These are phyloP conservation scores for Tyrannus savana DNA, from an alignment of 2,113 vertebrate genomes.

Conservation along the genomic window DNA sequence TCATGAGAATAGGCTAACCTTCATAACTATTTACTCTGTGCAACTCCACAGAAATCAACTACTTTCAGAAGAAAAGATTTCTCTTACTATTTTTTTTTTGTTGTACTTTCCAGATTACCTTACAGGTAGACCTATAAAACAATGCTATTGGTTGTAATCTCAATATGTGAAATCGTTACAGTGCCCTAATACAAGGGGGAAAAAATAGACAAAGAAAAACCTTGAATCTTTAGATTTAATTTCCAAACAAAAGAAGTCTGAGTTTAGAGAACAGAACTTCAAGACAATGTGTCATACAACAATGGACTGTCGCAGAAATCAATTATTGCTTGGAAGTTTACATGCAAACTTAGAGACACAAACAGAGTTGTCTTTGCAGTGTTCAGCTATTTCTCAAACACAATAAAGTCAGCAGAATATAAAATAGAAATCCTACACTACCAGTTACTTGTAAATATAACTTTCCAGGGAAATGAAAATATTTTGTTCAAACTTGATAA, in stretches of 20 bases:
- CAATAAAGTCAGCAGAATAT: neutral
- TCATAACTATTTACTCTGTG: neutral
- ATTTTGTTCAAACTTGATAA: neutral
- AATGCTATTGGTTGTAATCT: neutral
- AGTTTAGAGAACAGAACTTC: neutral
- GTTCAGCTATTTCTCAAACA: neutral
- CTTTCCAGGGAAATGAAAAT: neutral
- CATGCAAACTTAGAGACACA: neutral
- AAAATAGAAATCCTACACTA: neutral
- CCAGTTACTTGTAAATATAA: neutral
- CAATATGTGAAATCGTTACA: neutral
- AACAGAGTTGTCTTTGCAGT: neutral
- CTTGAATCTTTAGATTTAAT: neutral
- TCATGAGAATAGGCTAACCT: neutral
- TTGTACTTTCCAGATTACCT: neutral
- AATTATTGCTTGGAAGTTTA: neutral
- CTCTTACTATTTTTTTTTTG: neutral
- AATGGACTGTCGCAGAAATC: neutral
- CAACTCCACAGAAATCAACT: neutral
- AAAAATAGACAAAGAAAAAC: neutral
- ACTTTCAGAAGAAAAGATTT: neutral
- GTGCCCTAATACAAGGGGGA: neutral
- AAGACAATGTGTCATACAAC: neutral
- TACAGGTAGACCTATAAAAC: neutral
- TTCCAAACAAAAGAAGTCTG: neutral